These are phyloP conservation scores for Pocillopora meandrina DNA, from an alignment of 92 coral and sea anemone species.

Conservation along the genomic window DNA sequence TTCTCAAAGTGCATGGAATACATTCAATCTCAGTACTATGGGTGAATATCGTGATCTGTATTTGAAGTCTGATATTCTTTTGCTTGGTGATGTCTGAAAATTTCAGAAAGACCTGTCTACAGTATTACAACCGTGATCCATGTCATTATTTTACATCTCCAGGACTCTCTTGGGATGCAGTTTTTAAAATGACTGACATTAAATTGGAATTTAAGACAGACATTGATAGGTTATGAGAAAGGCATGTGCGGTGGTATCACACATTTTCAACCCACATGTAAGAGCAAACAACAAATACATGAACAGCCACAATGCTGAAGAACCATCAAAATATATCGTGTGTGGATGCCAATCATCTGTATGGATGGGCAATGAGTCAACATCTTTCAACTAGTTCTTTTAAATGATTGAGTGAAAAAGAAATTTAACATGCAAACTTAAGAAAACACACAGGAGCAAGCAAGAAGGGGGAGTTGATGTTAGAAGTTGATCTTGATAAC, in stretches of 20 bases:
- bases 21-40: no score
- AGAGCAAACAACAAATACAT: conserved; percentile 37
- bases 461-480: conserved; percentile 29
- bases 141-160: conserved; percentile 18
- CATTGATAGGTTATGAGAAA: no score
- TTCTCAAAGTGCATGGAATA: no score
- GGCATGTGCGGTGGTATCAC: neutral
- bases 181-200: conserved; percentile 21
- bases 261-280: conserved; percentile 26
- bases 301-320: conserved; percentile 18
- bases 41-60: no score
- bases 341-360: conserved; percentile 36
- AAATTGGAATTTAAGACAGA: no score
- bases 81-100: no score
- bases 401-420: conserved; percentile 3
- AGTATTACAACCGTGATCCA: neutral
- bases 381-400: conserved; percentile 18
- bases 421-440: neutral
- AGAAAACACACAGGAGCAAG: conserved; percentile 7
- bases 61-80: no score
- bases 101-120: no score
- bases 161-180: conserved; percentile 9
- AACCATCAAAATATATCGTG: conserved; percentile 34
- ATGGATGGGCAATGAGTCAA: conserved; percentile 49
- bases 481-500: conserved; percentile 30